These are phyloP conservation scores for Aricia artaxerxes DNA, from an alignment of 2,888 invertebrate genomes.

Conservation along the genomic window DNA sequence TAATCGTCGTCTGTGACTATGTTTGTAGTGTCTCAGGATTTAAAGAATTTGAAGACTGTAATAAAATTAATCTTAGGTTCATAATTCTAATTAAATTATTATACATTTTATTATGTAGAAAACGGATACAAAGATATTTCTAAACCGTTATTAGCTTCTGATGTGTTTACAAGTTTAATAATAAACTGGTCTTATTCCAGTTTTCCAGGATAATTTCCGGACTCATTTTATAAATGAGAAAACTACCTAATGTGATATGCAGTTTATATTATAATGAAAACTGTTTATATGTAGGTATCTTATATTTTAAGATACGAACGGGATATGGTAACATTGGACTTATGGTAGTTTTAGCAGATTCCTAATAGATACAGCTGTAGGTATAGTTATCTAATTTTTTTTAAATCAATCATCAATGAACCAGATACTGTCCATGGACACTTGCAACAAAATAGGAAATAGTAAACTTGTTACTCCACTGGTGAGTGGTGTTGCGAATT, in stretches of 20 bases:
- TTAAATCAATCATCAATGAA: too few species aligned
- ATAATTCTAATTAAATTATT: not conserved
- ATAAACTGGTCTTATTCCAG: not conserved
- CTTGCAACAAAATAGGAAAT: too few species aligned
- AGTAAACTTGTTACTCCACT: too few species aligned
- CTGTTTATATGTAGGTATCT: too few species aligned
- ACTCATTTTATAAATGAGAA: not conserved
- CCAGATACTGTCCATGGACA: too few species aligned
- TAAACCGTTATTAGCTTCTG: not conserved
- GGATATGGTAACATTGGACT: too few species aligned
- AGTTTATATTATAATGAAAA: too few species aligned
- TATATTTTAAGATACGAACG: too few species aligned
- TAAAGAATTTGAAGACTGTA: not conserved
- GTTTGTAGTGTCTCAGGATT: not conserved
- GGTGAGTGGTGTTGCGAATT: too few species aligned
- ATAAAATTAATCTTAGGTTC: not conserved
- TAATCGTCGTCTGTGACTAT: not conserved
- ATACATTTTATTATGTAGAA: not conserved
- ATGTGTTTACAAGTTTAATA: not conserved
- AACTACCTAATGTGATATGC: not conserved
- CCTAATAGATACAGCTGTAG: too few species aligned
- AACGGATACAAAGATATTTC: not conserved
- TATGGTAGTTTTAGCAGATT: too few species aligned
- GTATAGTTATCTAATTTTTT: too few species aligned
- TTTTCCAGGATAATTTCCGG: not conserved